Evolutionary conservation across 2,888 invertebrate species (phyloP).

Genomic region (Petrolisthes cinctipes): DNA sequence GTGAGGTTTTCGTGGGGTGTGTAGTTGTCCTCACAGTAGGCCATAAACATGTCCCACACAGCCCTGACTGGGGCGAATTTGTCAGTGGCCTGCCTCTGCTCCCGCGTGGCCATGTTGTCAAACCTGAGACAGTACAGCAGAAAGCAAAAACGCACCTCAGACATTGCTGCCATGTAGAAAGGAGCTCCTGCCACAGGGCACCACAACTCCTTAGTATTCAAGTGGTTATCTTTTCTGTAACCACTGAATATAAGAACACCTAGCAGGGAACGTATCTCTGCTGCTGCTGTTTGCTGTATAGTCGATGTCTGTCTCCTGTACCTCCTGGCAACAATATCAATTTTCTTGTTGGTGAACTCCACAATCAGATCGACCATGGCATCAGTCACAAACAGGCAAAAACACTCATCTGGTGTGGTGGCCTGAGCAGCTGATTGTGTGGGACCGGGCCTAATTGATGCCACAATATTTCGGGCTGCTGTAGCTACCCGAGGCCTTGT

Average conservation of each 20-base stretch:
- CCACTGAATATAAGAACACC: conserved; percentile 41
- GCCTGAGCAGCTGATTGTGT: conserved; percentile 17
- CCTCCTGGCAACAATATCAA: conserved; percentile 1
- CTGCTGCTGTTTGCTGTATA: conserved; percentile 4
- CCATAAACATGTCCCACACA: conserved; percentile 36
- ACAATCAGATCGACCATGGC: conserved; percentile 23
- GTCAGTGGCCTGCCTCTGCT: conserved; percentile 14
- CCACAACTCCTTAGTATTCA: conserved; percentile 33
- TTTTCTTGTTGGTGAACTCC: conserved; percentile 32
- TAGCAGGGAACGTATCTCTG: conserved; percentile 25
- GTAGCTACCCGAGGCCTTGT: conserved; percentile 7
- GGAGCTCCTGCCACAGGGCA: neutral
- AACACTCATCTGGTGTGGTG: conserved; percentile 20
- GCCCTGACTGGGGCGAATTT: conserved; percentile 34
- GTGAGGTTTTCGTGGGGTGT: conserved; percentile 35
- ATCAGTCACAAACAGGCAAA: conserved; percentile 15
- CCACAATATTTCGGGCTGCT: conserved; percentile 24
- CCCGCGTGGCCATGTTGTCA: conserved; percentile 27
- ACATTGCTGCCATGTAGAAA: conserved; percentile 40
- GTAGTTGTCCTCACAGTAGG: conserved; percentile 10
- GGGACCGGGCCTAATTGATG: conserved; percentile 6
- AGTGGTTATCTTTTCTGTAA: conserved; percentile 36
- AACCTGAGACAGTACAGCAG: conserved; percentile 21
- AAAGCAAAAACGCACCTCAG: conserved; percentile 24
- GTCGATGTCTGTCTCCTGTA: conserved; percentile 19